Conservation (phyloP, 2,797 vertebrate genomes). For the Babyrousa celebensis region DNA sequence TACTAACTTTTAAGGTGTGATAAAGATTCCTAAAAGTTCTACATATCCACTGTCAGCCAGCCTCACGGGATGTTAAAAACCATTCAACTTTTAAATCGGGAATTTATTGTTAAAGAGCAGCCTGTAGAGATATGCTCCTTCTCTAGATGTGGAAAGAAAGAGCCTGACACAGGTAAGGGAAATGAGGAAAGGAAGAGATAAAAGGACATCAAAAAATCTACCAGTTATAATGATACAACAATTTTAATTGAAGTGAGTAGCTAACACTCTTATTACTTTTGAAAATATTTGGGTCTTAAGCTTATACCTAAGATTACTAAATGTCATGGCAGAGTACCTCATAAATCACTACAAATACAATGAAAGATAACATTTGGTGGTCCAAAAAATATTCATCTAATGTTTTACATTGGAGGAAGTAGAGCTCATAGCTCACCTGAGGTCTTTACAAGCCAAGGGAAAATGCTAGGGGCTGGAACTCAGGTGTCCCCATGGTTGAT, state of each 20-base stretch:
- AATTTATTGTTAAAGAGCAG: neutral
- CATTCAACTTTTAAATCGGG: neutral
- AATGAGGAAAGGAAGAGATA: neutral
- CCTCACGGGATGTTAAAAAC: neutral
- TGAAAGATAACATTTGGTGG: neutral
- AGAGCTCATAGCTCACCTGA: neutral
- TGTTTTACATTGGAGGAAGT: neutral
- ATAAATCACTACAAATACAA: slow-evolving; percentile 8
- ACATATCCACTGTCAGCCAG: neutral
- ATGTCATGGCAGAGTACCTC: neutral
- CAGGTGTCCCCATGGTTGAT: neutral
- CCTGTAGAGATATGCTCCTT: neutral
- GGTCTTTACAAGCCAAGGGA: neutral
- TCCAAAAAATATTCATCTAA: neutral
- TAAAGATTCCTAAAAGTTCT: neutral
- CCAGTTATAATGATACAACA: neutral
- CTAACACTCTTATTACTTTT: neutral
- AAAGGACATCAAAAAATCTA: neutral
- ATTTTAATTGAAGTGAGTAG: neutral
- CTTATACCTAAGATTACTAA: neutral
- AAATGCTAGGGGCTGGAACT: neutral
- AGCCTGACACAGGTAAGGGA: neutral
- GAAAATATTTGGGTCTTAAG: neutral
- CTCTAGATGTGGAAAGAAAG: neutral
- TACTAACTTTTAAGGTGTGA: neutral